Conservation (phyloP, 2,888 invertebrate species). For the Oithona nana region DNA sequence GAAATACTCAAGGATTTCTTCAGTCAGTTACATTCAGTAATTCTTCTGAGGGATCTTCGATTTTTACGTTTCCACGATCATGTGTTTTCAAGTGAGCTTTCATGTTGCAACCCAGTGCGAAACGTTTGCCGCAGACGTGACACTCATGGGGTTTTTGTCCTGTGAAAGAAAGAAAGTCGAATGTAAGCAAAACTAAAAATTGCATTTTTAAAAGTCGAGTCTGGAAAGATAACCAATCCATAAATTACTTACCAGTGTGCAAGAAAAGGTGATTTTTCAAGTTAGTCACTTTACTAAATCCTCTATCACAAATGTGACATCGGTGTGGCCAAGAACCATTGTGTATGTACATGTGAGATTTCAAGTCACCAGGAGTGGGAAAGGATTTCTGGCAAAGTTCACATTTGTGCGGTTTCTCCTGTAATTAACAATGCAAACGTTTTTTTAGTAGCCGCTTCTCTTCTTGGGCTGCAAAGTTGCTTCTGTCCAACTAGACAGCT, state of each 20-base stretch:
- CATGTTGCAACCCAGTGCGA: constrained; percentile 16
- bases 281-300: constrained; percentile 34
- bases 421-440: constrained; percentile 6
- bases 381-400: constrained; percentile 82
- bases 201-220: too few relatives aligned
- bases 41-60: neutral
- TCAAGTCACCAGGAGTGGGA: constrained; percentile 85
- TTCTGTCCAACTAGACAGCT: neutral
- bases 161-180: constrained; percentile 3
- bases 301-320: constrained; percentile 31
- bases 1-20: too few relatives aligned
- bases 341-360: constrained; percentile 91
- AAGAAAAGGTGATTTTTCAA: constrained; percentile 31
- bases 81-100: constrained; percentile 16
- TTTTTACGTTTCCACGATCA: neutral
- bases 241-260: constrained; percentile 25
- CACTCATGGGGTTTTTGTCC: constrained; percentile 17
- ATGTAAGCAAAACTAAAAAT: too few relatives aligned
- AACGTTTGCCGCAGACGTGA: constrained; percentile 14
- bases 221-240: neutral
- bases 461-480: neutral
- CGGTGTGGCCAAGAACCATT: constrained; percentile 33
- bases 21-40: neutral
- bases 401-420: constrained; percentile 95
- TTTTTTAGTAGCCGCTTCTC: neutral